A percentile compares a stretch with the other conserved stretches of the same genome.
Conservation (phyloP, 1,140 invertebrate genomes). For the Antheraea pernyi region DNA sequence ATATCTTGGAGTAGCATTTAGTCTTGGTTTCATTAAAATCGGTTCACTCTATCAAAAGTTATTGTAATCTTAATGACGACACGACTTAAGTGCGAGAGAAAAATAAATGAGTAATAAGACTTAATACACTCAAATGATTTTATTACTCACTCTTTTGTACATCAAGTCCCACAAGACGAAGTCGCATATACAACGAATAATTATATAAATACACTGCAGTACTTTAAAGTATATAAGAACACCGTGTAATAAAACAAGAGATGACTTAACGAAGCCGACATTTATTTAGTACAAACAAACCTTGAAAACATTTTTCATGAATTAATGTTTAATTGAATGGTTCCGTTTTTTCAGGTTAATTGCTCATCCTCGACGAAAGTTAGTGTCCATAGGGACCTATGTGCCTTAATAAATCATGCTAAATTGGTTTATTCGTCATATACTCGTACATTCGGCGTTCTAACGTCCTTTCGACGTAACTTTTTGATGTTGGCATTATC, state of each 20-base stretch:
- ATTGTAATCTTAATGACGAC: too few species aligned
- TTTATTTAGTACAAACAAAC: background rate
- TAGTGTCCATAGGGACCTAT: background rate
- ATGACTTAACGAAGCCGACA: background rate
- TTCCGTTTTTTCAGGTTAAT: background rate
- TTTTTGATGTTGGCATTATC: background rate
- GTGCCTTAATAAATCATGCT: background rate
- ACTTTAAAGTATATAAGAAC: too few species aligned
- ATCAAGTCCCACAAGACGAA: too few species aligned
- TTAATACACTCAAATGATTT: too few species aligned
- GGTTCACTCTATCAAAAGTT: too few species aligned
- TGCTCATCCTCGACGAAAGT: background rate
- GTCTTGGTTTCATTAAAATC: too few species aligned
- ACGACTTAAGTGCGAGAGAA: too few species aligned
- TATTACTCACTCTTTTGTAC: too few species aligned
- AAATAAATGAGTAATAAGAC: too few species aligned
- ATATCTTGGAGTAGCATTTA: too few species aligned
- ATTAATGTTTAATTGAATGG: background rate
- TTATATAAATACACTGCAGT: too few species aligned
- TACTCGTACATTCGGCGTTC: background rate
- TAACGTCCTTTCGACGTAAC: background rate
- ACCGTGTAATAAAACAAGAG: background rate
- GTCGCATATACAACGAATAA: too few species aligned
- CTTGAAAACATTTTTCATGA: background rate
- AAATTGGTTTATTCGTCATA: background rate